Evolutionary conservation across 2,888 invertebrate genomes (phyloP), one percentile per base, ranked within the genome.

Genomic region (Temnothorax unifasciatus): DNA sequence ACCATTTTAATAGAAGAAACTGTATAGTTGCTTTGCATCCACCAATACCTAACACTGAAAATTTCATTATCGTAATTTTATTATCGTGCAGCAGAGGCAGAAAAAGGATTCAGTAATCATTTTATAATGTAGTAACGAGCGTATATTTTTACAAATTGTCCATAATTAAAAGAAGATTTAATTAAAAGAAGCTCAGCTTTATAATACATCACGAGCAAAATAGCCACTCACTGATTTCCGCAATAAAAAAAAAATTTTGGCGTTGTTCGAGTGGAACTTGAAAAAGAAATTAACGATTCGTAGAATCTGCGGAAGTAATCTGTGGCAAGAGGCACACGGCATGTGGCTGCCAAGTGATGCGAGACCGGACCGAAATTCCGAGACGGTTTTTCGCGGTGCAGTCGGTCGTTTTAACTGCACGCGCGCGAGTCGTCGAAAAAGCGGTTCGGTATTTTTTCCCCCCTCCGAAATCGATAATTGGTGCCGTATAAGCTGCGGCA

Each of bases 371-470:
- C 63, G 82, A 86, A 83, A 85, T 86, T 81, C 63, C 71, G 61
- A 69, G 75, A 83, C 85, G 85, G 86, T 87, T 85, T 85, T 85
- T 57, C 63, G 63, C 66, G 38, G 15, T 11, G 63, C 83, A 81
- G 83, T 89, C 86, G 66, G 69, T 68, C 88, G 73, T 83, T 89
- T 87, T 89, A 89, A 89, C 89, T 86, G 86, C 83, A 85, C 38
- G 69, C 85, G 83, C 57, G 50, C 34, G 38, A 61, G 21, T 74
- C 59, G 54, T 81, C 76, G 63, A 82, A 82, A 82, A 75, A 75
- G 52, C 41, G 41, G 15, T 75, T 29, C 25, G 21, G 73, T 75
- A 75, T 75, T 63, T 79, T 82, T 79, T 76, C 13, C 29, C 34
- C 47, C 25, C 18, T 13, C 34, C n/a, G 34, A 63, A 64, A 76